Percentiles rank a stretch among this genome's conserved stretches.
Conservation (phyloP, 1,140 invertebrate species). For the Saxidomus purpurata region DNA sequence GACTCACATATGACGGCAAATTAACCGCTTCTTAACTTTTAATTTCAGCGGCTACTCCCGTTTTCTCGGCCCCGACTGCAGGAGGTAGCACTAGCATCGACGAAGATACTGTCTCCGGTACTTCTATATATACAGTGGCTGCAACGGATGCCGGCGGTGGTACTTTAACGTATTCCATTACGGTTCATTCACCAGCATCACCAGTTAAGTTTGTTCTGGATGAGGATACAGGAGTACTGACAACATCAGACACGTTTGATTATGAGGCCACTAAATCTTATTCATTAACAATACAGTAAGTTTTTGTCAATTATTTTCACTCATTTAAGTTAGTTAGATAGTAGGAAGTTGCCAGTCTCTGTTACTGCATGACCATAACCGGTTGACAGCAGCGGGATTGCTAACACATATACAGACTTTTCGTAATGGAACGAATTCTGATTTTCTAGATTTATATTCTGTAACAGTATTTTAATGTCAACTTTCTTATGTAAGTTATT, state of each 20-base stretch:
- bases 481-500: no score
- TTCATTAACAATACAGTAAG: slow-evolving; percentile 28
- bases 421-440: no score
- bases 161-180: neutral
- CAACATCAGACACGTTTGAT: neutral
- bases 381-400: no score
- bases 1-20: no score
- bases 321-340: no score
- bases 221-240: neutral
- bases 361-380: no score
- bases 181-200: neutral
- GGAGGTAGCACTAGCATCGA: neutral
- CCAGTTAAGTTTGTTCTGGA: slow-evolving; percentile 28
- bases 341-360: no score
- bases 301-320: no score
- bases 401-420: no score
- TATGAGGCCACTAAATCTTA: slow-evolving; percentile 16
- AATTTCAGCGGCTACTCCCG: neutral
- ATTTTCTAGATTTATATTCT: no score
- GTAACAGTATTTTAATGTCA: no score
- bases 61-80: neutral
- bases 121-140: neutral
- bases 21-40: no score
- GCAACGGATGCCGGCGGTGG: slow-evolving; percentile 26
- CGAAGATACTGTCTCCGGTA: neutral